Base-by-base conservation (phyloP, 1,140 invertebrate genomes). In the Anthonomus grandis region DNA sequence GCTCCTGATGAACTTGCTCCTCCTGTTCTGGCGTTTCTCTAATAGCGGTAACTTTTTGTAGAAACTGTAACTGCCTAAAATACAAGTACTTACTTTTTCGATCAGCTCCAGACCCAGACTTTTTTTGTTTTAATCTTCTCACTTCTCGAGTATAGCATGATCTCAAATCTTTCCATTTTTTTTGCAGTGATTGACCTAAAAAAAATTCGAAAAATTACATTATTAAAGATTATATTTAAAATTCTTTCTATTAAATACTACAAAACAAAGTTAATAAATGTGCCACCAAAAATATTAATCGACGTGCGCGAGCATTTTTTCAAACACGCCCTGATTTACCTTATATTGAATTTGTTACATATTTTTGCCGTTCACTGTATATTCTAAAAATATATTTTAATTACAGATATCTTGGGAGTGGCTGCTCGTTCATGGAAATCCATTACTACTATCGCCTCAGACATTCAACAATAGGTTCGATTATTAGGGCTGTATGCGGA, bases 401-500 rank as follows among this genome's bases (percentile, higher is more conserved):
- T 67, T 64, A 45, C 62, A 65, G 52, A 53, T 65, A 62, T 62
- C 57, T 65, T 57, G 60, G 51, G 25, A 44, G 44, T 46, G 63
- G 64, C 37, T 59, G 51, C 47, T 46, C 62, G 54, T 62, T 62
- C 42, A 59, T 27, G 31, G 59, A 64, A 59, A 49, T 65, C 44
- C 49, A 64, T 55, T 65, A 62, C 46, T 38, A 44, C 49, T 70
- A 51, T 54, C 53, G 57, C 23, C 39, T 27, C 46, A 44, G 39
- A 6, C 62, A 63, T 59, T 57, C 62, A 25, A 39, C 38, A 34
- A 46, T 18, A 9, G 4, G n/a, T 13, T n/a, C 49, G 24, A 66
- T 69, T 53, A 63, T 70, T 38, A 34, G 57, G 49, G 60, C 66
- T 61, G 66, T 65, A 34, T 73, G 63, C 62, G 21, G 58, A 60